These are phyloP conservation scores for Meloidogyne chitwoodi DNA, from an alignment of 1,140 invertebrate species.

Conservation along the genomic window DNA sequence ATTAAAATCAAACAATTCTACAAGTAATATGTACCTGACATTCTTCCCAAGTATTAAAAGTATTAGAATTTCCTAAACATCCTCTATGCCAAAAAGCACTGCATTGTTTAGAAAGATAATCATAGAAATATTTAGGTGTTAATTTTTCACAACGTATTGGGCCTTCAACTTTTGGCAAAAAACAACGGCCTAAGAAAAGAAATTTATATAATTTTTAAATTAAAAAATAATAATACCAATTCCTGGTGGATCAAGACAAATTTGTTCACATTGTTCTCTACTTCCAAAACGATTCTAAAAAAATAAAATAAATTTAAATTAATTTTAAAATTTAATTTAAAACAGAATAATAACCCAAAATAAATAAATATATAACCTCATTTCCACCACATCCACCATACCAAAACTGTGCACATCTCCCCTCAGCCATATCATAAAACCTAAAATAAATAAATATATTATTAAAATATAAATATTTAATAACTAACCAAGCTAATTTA, in stretches of 20 bases:
- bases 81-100: slow-evolving; percentile 76
- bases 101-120: slow-evolving; percentile 69
- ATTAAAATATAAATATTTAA: slow-evolving; percentile 34
- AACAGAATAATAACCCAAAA: too few relatives aligned
- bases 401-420: slow-evolving; percentile 72
- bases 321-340: not conserved
- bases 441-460: slow-evolving; percentile 71
- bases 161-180: slow-evolving; percentile 59
- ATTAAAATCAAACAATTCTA: too few relatives aligned
- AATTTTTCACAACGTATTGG: slow-evolving; percentile 49
- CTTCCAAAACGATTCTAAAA: slow-evolving; percentile 71
- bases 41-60: slow-evolving; percentile 75
- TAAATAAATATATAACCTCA: slow-evolving; percentile 55
- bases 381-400: slow-evolving; percentile 83
- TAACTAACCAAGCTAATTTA: slow-evolving; percentile 49
- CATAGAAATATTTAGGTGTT: slow-evolving; percentile 72
- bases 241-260: slow-evolving; percentile 79
- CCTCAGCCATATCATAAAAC: slow-evolving; percentile 78
- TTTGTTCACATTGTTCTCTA: slow-evolving; percentile 77
- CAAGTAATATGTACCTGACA: slow-evolving; percentile 76
- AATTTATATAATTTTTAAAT: not conserved
- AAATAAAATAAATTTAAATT: slow-evolving; percentile 62
- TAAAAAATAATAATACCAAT: slow-evolving; percentile 65
- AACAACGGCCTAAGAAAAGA: slow-evolving; percentile 40
- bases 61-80: slow-evolving; percentile 78